Percentiles rank a stretch among this genome's conserved stretches.
Conservation (phyloP, 2,888 invertebrate species). For the Microctonus aethiopoides region DNA sequence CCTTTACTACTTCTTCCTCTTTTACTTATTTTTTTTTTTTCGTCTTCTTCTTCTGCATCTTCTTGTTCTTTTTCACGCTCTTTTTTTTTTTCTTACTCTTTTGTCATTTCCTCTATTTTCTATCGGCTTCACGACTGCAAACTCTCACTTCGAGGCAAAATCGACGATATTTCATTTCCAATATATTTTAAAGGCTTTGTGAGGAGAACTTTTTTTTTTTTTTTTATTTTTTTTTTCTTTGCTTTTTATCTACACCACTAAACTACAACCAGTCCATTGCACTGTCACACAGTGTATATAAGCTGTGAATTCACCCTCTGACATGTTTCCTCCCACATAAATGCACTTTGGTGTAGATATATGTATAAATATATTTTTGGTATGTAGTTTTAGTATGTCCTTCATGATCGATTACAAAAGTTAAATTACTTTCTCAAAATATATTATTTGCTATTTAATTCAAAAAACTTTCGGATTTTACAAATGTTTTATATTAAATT, state of each 20-base stretch:
- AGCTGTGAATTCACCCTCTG: no score
- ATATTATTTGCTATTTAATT: constrained; percentile 58
- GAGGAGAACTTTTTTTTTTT: background rate
- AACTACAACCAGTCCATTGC: constrained; percentile 30
- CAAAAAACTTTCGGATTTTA: constrained; percentile 23
- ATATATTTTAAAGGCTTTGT: constrained; percentile 12
- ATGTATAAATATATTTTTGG: no score
- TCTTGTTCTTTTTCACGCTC: background rate
- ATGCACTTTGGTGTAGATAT: no score
- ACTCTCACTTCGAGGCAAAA: background rate
- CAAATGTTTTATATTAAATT: background rate
- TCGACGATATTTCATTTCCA: constrained; percentile 7
- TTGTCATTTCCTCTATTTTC: background rate
- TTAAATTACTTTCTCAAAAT: constrained; percentile 59
- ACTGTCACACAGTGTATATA: background rate
- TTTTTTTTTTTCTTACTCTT: background rate
- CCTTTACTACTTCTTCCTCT: constrained; percentile 14
- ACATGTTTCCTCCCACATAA: no score
- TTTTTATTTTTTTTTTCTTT: background rate
- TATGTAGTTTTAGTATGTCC: constrained; percentile 14
- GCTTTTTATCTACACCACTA: background rate
- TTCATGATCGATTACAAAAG: constrained; percentile 59
- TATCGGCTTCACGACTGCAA: constrained; percentile 5
- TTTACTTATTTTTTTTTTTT: background rate
- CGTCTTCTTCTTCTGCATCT: background rate